A percentile compares a stretch with the other conserved stretches of the same genome.
Evolutionary conservation across 1,140 invertebrate genomes (phyloP).

Genomic region (honey bee (Apis mellifera)): Amel_HAv3.1 CM009936.2:3228501-3229000

Average conservation of each 20-base stretch:
- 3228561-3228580: not conserved
- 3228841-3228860: not conserved
- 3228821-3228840: too few relatives aligned
- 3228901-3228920: too few relatives aligned
- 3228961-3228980: too few relatives aligned
- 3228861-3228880: not conserved
- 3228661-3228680: slow-evolving; percentile 19
- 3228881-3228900: too few relatives aligned
- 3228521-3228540: not conserved
- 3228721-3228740: slow-evolving; percentile 20
- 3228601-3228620: slow-evolving; percentile 6
- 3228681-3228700: slow-evolving; percentile 9
- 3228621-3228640: slow-evolving; percentile 15
- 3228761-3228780: not conserved
- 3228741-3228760: slow-evolving; percentile 20
- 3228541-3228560: not conserved
- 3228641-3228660: slow-evolving; percentile 22
- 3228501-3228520: not conserved
- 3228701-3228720: slow-evolving; percentile 6
- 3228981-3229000: too few relatives aligned
- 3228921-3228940: too few relatives aligned
- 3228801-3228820: not conserved
- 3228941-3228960: too few relatives aligned
- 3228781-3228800: not conserved
- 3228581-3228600: not conserved